Conservation (phyloP, 2,113 vertebrate species). For the Polypterus bichir region DNA sequence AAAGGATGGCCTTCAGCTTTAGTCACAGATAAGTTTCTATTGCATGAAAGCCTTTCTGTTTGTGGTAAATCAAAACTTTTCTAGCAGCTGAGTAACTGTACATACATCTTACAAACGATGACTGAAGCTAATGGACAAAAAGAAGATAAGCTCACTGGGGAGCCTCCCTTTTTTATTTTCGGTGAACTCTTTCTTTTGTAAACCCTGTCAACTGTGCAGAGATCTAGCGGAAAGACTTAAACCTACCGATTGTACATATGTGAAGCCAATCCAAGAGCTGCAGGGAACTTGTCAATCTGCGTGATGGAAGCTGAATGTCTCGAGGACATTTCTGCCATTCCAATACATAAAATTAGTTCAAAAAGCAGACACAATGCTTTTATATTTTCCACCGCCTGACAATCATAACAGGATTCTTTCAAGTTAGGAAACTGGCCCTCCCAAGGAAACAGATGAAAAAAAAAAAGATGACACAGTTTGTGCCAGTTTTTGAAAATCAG, state of each 20-base stretch:
- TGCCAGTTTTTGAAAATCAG: too few relatives aligned
- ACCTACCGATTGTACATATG: background rate
- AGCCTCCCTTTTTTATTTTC: background rate
- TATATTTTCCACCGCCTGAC: background rate
- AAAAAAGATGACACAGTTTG: too few relatives aligned
- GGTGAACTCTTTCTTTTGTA: background rate
- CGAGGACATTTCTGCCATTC: background rate
- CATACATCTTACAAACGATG: background rate
- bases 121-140: background rate
- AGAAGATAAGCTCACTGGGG: background rate
- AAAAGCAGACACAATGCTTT: background rate
- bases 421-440: too few relatives aligned
- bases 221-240: background rate
- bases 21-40: too few relatives aligned
- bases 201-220: background rate
- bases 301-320: background rate
- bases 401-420: background rate
- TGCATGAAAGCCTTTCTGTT: too few relatives aligned
- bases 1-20: too few relatives aligned
- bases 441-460: too few relatives aligned
- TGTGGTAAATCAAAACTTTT: too few relatives aligned
- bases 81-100: too few relatives aligned
- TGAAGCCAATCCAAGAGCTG: background rate
- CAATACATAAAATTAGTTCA: slow-evolving; percentile 2
- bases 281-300: background rate